Base-by-base conservation (phyloP, 1,140 invertebrate genomes). In the Battus philenor region DNA sequence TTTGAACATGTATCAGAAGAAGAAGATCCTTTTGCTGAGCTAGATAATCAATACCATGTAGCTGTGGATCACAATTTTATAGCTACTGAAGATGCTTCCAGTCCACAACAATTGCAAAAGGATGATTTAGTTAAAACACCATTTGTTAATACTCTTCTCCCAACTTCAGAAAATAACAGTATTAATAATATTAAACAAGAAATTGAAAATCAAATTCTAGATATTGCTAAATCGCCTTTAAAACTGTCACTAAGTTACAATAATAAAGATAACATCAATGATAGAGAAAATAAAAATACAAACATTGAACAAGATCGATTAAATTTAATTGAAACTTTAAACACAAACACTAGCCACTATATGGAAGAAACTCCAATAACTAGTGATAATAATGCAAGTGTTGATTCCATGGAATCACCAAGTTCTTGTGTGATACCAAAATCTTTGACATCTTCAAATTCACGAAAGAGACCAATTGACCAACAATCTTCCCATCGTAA, bases 1-100 rank as follows among this genome's bases (percentile, higher is more conserved):
- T 10, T 52, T 29, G 68, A 74, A 18, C 60, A 65, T 10, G 16
- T 70, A 5, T 69, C 67, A 24, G 81, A 83, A 16, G 78, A 81
- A 15, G 78, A 85, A 41, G 73, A 83, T 51, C 69, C 81, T 16
- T 85, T 85, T 68, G 79, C 71, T 32, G 79, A 83, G 46, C 52
- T 85, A 17, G 81, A 83, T 51, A 74, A 70, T 10, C 81, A 85
- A 30, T 85, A 85, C 59, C 81, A 85, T 73, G 77, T 85, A 27
- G 71, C 64, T 33, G 81, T 85, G 30, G 81, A 85, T 54, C 75
- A 66, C 43, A 77, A 70, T 47, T 85, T 85, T 33, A 69, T 82
- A 44, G 68, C 77, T 48, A 54, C 49, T 53, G 68, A 79, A 57
- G 61, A 71, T 24, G 48, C 59, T 31, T 52, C 52, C 16, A 62